phyloP scores from a whole-genome alignment of 1,140 invertebrate genomes.

The Formica selysi region DNA sequence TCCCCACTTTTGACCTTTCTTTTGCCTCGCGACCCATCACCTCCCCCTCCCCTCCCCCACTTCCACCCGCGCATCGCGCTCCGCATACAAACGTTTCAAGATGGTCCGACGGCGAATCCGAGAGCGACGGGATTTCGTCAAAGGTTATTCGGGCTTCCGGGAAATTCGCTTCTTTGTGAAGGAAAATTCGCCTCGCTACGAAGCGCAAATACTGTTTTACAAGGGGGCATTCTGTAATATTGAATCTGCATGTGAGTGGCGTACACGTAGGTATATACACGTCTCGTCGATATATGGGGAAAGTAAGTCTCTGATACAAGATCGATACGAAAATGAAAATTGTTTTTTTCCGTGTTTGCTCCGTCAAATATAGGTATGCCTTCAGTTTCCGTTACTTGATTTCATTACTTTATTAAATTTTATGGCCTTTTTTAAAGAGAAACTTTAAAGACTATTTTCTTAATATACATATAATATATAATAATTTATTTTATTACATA shows the following conservation, averaged over 20 bases:
- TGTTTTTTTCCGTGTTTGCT: neutral
- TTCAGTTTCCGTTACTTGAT: conserved; percentile 10
- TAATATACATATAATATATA: neutral
- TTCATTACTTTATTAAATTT: neutral
- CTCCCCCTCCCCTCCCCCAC: too few relatives aligned
- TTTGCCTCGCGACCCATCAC: neutral
- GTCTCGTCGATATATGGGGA: neutral
- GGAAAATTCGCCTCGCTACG: conserved; percentile 26
- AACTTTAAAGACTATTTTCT: neutral
- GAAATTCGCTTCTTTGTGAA: conserved; percentile 27
- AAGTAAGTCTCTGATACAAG: neutral
- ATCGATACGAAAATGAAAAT: neutral
- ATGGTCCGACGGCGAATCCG: neutral
- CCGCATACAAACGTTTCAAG: neutral
- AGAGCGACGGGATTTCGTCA: conserved; percentile 8
- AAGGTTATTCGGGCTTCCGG: neutral
- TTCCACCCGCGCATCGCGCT: neutral
- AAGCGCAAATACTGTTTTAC: conserved; percentile 23
- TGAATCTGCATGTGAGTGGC: neutral
- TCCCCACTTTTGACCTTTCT: conserved; percentile 18
- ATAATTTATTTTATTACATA: neutral
- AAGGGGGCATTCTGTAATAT: conserved; percentile 27
- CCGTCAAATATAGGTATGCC: neutral
- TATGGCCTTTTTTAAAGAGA: neutral
- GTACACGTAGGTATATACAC: neutral